Base-by-base conservation (phyloP, 2,113 vertebrate genomes). In the Eulemur macaco region DNA sequence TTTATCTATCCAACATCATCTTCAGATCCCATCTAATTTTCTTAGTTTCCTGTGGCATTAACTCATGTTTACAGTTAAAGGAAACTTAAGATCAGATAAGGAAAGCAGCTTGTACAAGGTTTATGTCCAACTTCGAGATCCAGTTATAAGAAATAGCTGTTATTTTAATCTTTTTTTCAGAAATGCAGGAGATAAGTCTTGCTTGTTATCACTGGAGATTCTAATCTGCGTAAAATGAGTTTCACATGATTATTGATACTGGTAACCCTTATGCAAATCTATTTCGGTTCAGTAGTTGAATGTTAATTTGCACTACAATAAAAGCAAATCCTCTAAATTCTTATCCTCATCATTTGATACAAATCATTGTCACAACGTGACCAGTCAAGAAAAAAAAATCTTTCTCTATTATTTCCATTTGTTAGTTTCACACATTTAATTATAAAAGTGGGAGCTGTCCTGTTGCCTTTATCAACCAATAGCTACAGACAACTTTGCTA, bases 181-280 rank as follows among this genome's bases (percentile, higher is more conserved):
- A 96, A 96, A 91, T 69, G 34, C 29, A 71, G 15, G 78, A 78
- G 50, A 54, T 34, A 93, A 98, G 27, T 86, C 78, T 98, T 98
- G 74, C 76, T 94, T 68, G 60, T 81, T 98, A 97, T 97, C 96
- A 95, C 96, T 97, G 78, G 92, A 97, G 96, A 98, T 96, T 98
- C 97, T 97, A 98, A 98, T 98, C 98, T 98, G 47, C 39, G 71
- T 95, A 97, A 97, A 98, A 98, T 95, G 42, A 97, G 97, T 96
- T 98, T 88, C 81, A 98, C 98, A 98, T 97, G 96, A 45, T 96
- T 98, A 98, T 39, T 97, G 96, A 98, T 88, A 98, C 91, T 89
- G n/a, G 29, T 89, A 98, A 97, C 92, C 97, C 96, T 97, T 97
- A 97, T n/a, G 73, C 85, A 98, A 97, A 98, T 96, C 93, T 91